A percentile compares a stretch with the other conserved stretches of the same genome.
phyloP scores from a whole-genome alignment of 2,797 vertebrate species.

The Meda fulgida region DNA sequence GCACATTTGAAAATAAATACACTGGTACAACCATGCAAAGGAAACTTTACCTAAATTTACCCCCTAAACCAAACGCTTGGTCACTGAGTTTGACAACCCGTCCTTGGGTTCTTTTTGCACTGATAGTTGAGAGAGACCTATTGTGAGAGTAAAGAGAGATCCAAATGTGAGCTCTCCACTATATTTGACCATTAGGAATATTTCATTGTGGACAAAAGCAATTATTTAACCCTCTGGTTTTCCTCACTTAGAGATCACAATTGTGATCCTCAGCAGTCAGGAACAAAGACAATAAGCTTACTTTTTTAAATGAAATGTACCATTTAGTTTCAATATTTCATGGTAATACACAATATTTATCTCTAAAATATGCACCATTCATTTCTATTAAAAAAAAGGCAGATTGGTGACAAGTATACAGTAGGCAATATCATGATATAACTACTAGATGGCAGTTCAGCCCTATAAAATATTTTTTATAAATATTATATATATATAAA shows the following conservation, averaged over 20 bases:
- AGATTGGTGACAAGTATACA: too few species aligned
- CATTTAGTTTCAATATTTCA: not conserved
- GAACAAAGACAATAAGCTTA: not conserved
- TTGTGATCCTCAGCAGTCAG: not conserved
- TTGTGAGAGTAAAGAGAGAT: not conserved
- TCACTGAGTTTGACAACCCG: constrained; percentile 55
- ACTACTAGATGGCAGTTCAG: not conserved
- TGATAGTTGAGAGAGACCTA: constrained; percentile 38
- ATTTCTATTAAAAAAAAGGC: not conserved
- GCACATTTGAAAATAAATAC: constrained; percentile 58
- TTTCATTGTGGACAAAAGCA: constrained; percentile 22
- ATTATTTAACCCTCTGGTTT: not conserved
- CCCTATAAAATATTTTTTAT: too few species aligned
- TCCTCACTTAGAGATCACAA: not conserved
- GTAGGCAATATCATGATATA: not conserved
- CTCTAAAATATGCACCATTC: not conserved
- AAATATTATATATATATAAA: too few species aligned
- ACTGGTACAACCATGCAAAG: fast-evolving
- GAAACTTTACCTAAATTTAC: constrained; percentile 65
- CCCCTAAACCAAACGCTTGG: not conserved
- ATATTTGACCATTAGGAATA: not conserved
- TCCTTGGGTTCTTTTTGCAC: constrained; percentile 60
- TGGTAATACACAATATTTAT: not conserved
- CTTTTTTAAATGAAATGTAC: not conserved
- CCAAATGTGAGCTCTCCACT: not conserved